Evolutionary conservation across 2,113 vertebrate species (phyloP), one percentile per base, ranked within the genome.

Genomic region (Callithrix jacchus): DNA sequence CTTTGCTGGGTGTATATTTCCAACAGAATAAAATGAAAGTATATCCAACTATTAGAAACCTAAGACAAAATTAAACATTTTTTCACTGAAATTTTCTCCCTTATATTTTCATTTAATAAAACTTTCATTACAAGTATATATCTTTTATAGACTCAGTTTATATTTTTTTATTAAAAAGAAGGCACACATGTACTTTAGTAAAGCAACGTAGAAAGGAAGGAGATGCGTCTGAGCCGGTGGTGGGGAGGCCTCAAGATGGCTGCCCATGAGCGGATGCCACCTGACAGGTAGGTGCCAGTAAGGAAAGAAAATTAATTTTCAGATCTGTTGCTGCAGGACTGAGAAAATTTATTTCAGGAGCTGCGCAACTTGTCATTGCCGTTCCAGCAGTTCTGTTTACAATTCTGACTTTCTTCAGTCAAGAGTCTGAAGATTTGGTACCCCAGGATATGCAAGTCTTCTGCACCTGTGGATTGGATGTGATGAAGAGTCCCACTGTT

Each of bases 401-500:
- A 71, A 9, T 47, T 70, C 71, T 64, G 47, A 21, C 49, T 95
- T 91, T 93, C 82, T 89, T 25, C 71, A 89, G 74, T 76, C 17
- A 8, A 83, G 73, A 49, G 66, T 97, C 54, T 89, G 68, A 42
- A 93, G 82, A 68, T 93, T 56, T 42, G 64, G 8, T 84, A 89
- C 73, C 86, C 73, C 47, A 58, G 93, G 89, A 93, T 32, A 35
- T 42, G 2, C 49, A 35, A 40, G 86, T 83, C 42, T 68, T 58
- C n/a, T 64, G n/a, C 16, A 27, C 45, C 73, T 91, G 76, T 25
- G 37, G 54, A 18, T 32, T 23, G 58, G 32, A 89, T 87, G 77
- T 84, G 94, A 94, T 23, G 73, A 96, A 89, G 91, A 87, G 80
- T 56, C 97, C 85, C 32, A 89, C 97, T 97, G 93, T 71, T 97